These are phyloP conservation scores for Andrena marginata DNA, from an alignment of 2,888 invertebrate genomes.

Conservation along the genomic window DNA sequence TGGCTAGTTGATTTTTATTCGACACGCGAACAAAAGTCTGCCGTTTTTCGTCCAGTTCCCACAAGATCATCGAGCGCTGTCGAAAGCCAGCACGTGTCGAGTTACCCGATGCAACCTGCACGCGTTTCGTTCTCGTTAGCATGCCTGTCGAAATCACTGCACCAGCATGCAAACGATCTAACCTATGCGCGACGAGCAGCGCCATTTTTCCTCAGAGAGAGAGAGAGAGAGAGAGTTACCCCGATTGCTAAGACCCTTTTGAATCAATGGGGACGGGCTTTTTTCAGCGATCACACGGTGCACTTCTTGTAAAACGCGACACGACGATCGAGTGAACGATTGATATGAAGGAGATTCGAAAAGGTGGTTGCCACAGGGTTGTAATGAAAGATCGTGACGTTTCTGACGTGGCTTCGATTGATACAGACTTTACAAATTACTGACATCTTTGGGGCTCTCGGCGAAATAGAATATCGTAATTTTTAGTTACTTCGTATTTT, in stretches of 20 bases:
- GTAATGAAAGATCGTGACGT: not conserved
- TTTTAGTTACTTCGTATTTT: not conserved
- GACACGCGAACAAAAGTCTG: conserved; percentile 23
- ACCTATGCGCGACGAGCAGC: conserved; percentile 30
- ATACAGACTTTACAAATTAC: not conserved
- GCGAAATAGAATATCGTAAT: not conserved
- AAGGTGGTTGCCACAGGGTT: not conserved
- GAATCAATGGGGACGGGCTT: conserved; percentile 2
- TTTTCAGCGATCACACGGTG: not conserved
- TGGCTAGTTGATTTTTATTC: conserved; percentile 12
- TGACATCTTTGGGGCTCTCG: not conserved
- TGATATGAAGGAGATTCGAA: not conserved
- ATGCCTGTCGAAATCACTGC: conserved; percentile 69
- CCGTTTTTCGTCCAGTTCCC: conserved; percentile 22
- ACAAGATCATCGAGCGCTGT: conserved; percentile 46
- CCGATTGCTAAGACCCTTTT: not conserved
- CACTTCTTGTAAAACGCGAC: conserved; percentile 1
- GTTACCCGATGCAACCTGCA: conserved; percentile 69
- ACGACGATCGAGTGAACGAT: not conserved
- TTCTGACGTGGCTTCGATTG: not conserved
- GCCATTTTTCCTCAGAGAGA: conserved; percentile 20
- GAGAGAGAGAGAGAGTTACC: not conserved
- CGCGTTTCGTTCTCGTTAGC: conserved; percentile 71
- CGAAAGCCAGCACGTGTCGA: conserved; percentile 36
- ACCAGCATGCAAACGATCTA: conserved; percentile 71